Conservation (phyloP, 1,140 invertebrate species). For the Phthorimaea operculella region DNA sequence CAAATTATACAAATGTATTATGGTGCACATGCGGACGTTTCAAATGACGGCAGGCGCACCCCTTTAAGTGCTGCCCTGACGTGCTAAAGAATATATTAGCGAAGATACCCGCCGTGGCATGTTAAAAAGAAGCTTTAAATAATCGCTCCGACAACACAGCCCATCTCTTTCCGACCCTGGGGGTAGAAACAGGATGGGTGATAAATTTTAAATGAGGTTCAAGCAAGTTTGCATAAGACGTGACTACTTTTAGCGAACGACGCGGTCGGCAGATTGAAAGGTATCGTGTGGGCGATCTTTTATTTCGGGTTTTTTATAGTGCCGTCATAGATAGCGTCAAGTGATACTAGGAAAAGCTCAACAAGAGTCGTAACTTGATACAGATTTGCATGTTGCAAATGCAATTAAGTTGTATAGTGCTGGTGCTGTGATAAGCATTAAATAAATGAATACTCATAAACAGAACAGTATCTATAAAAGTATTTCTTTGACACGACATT, state of each 20-base stretch:
- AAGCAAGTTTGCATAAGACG: constrained; percentile 6
- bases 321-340: background rate
- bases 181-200: background rate
- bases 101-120: constrained; percentile 17
- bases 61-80: constrained; percentile 40
- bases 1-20: constrained; percentile 33
- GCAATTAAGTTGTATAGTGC: no score
- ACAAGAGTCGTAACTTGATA: no score
- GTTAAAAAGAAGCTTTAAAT: constrained; percentile 6
- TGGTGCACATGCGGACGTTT: constrained; percentile 28
- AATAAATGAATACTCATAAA: no score
- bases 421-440: no score
- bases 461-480: no score
- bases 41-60: constrained; percentile 36
- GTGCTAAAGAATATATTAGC: constrained; percentile 48
- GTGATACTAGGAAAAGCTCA: background rate
- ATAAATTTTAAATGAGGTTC: constrained; percentile 1
- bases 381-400: no score
- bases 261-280: background rate
- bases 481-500: no score
- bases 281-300: background rate
- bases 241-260: constrained; percentile 2
- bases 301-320: background rate
- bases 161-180: background rate
- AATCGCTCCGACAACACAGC: background rate